Base-by-base conservation (phyloP, 2,888 invertebrate genomes). In the Tinea pellionella region DNA sequence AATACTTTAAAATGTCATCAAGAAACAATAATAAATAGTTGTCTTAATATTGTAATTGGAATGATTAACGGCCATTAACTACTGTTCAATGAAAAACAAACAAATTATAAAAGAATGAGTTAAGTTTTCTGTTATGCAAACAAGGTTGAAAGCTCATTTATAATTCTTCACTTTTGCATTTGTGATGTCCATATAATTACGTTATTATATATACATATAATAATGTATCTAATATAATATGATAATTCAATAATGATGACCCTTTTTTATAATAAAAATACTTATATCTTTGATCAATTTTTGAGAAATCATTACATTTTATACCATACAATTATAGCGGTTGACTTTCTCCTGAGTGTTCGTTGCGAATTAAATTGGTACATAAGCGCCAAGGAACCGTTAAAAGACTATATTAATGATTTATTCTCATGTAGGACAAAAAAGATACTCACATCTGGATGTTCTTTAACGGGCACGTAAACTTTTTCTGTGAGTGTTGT, bases 401-500 rank as follows among this genome's bases (percentile, higher is more conserved):
- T 37, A 37, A 37, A 37, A 37, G 37, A 9, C n/a, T 37, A 37
- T 37, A 37, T 37, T 37, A 37, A 37, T 37, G 3, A 37, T 37
- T 2, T 37, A 37, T 37, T 37, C 37, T 37, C 37, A 37, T 9
- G 37, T 37, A 37, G 37, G 37, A 37, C 37, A 37, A 47, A 47
- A 47, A 57, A 32, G 63, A 61, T 72, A 96, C 97, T 97, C 90
- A 99, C 98, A 89, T 99, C 99, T 90, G 99, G 99, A 89, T 98
- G 97, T 88, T 99, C 98, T 92, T 98, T 98, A 73, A 98, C 97
- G 80, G 99, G 99, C 80, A 99, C 99, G 89, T 97, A 99, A 75
- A 99, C 96, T 92, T 99, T 99, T 90, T 99, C 99, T 89, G 97
- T 96, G 77, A 97, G 92, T 75, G 96, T 96, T 71, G 95, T 93